These are phyloP conservation scores for Rhinoraja longicauda DNA, from an alignment of 2,797 vertebrate species.

Conservation along the genomic window DNA sequence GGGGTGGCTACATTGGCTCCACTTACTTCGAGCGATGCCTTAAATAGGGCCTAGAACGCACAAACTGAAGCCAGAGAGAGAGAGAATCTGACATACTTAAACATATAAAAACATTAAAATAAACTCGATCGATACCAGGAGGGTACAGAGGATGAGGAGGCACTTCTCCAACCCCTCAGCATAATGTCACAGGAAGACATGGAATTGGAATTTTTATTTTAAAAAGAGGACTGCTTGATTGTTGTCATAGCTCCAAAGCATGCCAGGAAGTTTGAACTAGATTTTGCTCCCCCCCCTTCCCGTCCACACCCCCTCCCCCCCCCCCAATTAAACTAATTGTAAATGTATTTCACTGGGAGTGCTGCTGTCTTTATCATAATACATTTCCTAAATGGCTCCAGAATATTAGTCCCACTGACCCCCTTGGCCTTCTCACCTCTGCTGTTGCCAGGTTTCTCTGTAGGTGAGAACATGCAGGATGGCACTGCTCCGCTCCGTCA, in stretches of 20 bases:
- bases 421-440: background rate
- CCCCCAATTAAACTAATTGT: slow-evolving; percentile 21
- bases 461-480: background rate
- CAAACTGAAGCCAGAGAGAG: slow-evolving; percentile 39
- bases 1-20: slow-evolving; percentile 84
- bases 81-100: slow-evolving; percentile 32
- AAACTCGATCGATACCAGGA: background rate
- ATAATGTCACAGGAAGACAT: background rate
- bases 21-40: slow-evolving; percentile 93
- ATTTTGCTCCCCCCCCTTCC: background rate
- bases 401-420: slow-evolving; percentile 27
- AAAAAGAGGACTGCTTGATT: slow-evolving; percentile 34
- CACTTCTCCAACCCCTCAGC: background rate
- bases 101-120: slow-evolving; percentile 25
- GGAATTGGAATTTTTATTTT: slow-evolving; percentile 15
- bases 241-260: slow-evolving; percentile 34
- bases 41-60: slow-evolving; percentile 62
- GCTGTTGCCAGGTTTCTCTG: background rate
- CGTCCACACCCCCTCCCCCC: background rate
- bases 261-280: slow-evolving; percentile 18
- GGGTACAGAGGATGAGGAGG: background rate
- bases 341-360: slow-evolving; percentile 32
- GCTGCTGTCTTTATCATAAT: slow-evolving; percentile 35
- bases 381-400: slow-evolving; percentile 28
- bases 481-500: background rate